Evolutionary conservation across 2,113 vertebrate species (phyloP), one percentile per base, ranked within the genome.

Genomic region (Mus pahari): DNA sequence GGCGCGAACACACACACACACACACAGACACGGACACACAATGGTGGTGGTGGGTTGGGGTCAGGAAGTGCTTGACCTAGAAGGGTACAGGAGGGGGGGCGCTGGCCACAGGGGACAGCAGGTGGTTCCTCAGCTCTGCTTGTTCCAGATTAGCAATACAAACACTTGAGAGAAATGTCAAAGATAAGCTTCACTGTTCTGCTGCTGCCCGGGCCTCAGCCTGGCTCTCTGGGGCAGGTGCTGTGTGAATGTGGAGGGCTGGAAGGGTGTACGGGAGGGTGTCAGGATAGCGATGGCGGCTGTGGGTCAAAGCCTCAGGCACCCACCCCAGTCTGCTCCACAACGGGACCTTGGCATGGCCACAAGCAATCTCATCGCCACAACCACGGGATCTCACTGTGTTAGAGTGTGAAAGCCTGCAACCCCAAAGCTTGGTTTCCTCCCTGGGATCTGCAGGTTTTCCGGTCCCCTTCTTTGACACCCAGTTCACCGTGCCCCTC

Each of bases 101-200:
- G 16, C 16, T 11, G 79, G 39, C 64, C 31, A 8, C n/a, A 7
- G 68, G n/a, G 42, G 58, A 14, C 70, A 28, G 71, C 48, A 73
- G 53, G 62, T 50, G 36, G 39, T 55, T 94, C 50, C 22, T 89
- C 60, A 13, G 14, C 81, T 87, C 93, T 74, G 45, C 89, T 86
- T 62, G 93, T 94, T 90, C 39, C 75, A 62, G 93, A 95, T 94
- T 96, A 97, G 96, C 93, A 97, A 91, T 55, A 31, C 71, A 94
- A 96, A 94, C 86, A 93, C 87, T 95, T 45, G 12, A 86, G 86
- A 70, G 84, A 93, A 93, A n/a, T 70, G 53, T 90, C 33, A 2
- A 79, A 96, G 94, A 96, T 94, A 89, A 91, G 92, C 50, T 26
- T 42, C 73, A 42, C 45, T n/a, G n/a, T n/a, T n/a, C 13, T 7